Evolutionary conservation across 2,113 vertebrate genomes (phyloP), one percentile per base, ranked within the genome.

Genomic region (Lepidothrix coronata): DNA sequence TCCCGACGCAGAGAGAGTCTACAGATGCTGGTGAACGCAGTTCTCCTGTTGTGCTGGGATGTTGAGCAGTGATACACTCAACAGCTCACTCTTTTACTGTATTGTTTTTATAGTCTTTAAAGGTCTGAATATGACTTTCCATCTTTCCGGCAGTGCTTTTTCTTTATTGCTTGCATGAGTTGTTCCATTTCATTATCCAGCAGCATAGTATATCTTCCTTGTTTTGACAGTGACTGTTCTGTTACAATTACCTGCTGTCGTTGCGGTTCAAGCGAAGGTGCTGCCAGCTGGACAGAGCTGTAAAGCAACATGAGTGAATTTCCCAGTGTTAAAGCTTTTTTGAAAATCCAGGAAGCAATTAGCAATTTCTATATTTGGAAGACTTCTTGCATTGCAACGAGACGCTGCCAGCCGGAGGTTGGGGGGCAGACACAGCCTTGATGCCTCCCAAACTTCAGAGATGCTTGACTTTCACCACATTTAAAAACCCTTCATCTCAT

Each of bases 231-330:
- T 70, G 73, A 77, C 67, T 94, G 91, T 8, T 97, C 86, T 96
- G 76, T 93, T 96, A 96, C 94, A 96, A 96, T 97, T 97, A 98
- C 96, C 96, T 97, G 95, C 96, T 97, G 96, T 95, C 79, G 3
- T 49, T 94, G 92, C 0, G 49, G 97, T 97, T 96, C 95, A 41
- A 58, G 88, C 37, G 65, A 87, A 82, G 88, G 85, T 89, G 73
- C 92, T 97, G 89, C 90, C 97, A 97, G 95, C 84, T 95, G 96
- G 96, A 95, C 95, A 96, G 79, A 96, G 54, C 94, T 88, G 61
- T 89, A 85, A 82, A 68, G 93, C 74, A 97, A 91, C 73, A 89
- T 19, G 13, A 94, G 57, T 85, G 75, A 97, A 94, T 85, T 95
- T 78, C 92, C 65, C 35, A 82, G 5, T 30, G 76, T 44, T 95